A percentile compares a stretch with the other conserved stretches of the same genome.
phyloP scores from a whole-genome alignment of 1,140 invertebrate species.

The Dendroctonus ponderosae region DNA sequence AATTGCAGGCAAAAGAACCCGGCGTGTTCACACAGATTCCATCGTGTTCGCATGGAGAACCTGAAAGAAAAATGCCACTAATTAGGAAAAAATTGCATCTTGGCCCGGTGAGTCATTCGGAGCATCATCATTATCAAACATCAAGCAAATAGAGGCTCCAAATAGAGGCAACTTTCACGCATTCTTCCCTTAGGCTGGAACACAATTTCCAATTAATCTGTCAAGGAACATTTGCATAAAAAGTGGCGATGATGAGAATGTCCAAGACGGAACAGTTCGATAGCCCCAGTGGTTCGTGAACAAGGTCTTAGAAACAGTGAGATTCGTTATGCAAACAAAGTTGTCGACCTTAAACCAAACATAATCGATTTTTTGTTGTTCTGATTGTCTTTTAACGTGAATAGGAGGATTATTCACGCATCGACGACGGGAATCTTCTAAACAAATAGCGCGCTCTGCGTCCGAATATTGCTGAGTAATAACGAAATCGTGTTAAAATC shows the following conservation, averaged over 20 bases:
- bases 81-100: too few species aligned
- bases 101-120: too few species aligned
- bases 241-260: too few species aligned
- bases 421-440: constrained; percentile 15
- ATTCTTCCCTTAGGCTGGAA: not conserved
- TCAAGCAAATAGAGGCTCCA: too few species aligned
- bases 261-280: constrained; percentile 1
- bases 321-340: constrained; percentile 13
- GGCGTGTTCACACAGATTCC: constrained; percentile 93
- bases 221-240: too few species aligned
- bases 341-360: constrained; percentile 22
- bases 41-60: constrained; percentile 88
- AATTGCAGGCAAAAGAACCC: constrained; percentile 89
- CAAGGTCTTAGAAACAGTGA: constrained; percentile 12
- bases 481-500: not conserved
- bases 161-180: not conserved
- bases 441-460: constrained; percentile 7
- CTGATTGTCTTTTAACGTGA: constrained; percentile 18
- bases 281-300: constrained; percentile 5
- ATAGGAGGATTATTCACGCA: constrained; percentile 21
- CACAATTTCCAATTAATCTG: too few species aligned
- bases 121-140: not conserved
- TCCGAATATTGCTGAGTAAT: not conserved
- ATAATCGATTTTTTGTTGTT: constrained; percentile 31
- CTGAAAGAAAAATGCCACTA: constrained; percentile 52